phyloP scores from a whole-genome alignment of 2,113 vertebrate species.

The Sinocyclocheilus anophthalmus region DNA sequence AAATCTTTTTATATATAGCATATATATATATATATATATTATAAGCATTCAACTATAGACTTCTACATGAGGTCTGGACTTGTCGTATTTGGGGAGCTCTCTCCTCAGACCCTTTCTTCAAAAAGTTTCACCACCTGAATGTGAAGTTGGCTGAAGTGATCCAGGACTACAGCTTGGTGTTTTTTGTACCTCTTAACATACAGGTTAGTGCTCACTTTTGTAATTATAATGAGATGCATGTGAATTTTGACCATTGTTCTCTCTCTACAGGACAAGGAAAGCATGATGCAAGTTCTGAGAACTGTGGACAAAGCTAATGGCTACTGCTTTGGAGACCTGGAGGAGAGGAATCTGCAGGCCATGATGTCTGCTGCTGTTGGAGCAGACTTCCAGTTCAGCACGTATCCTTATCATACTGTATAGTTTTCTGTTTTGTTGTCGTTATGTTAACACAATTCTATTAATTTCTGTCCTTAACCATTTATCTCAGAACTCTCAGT shows the following conservation, averaged over 20 bases:
- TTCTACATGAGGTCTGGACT: slow-evolving; percentile 98
- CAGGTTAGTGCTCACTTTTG: slow-evolving; percentile 76
- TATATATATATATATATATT: too few relatives aligned
- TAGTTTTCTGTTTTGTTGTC: not conserved
- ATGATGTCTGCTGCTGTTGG: slow-evolving; percentile 95
- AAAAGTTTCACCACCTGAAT: slow-evolving; percentile 88
- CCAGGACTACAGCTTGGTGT: slow-evolving; percentile 94
- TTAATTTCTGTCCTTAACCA: slow-evolving; percentile 73
- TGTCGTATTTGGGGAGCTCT: slow-evolving; percentile 89
- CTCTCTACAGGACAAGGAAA: slow-evolving; percentile 85
- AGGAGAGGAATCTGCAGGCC: slow-evolving; percentile 87
- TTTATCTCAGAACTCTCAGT: slow-evolving; percentile 81
- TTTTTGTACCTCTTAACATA: slow-evolving; percentile 91
- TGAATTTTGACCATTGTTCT: not conserved
- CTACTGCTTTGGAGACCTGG: slow-evolving; percentile 88
- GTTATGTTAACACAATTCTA: not conserved
- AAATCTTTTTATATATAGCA: slow-evolving; percentile 35
- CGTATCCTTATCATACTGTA: slow-evolving; percentile 86
- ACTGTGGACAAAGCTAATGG: slow-evolving; percentile 96
- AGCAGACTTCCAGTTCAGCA: slow-evolving; percentile 91
- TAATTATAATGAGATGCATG: not conserved
- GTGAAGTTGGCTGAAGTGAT: slow-evolving; percentile 91
- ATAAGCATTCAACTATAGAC: slow-evolving; percentile 95
- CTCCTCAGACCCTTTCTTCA: slow-evolving; percentile 91
- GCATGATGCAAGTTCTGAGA: slow-evolving; percentile 85